Base-by-base conservation (phyloP, 2,113 vertebrate genomes). In the Engraulis encrasicolus region DNA sequence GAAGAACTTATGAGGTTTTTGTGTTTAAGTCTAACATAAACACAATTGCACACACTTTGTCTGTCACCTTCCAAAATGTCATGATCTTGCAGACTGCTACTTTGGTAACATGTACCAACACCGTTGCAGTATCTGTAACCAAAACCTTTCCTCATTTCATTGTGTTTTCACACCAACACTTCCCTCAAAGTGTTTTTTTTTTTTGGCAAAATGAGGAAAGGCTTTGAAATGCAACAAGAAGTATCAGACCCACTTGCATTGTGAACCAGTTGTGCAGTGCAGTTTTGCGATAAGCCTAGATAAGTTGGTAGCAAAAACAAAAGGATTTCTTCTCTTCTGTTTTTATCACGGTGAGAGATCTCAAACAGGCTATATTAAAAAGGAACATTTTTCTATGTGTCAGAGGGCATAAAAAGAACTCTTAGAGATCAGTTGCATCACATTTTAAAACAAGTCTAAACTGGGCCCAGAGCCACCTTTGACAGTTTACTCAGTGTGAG, bases 401-500 rank as follows among this genome's bases (percentile, higher is more conserved):
- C n/a, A n/a, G n/a, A n/a, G 66, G 27, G 34, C 14, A 5, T 18
- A 49, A 45, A 66, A 12, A 74, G n/a, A 12, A 38, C 17, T 6
- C 20, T 27, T n/a, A 40, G 6, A 36, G 77, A 78, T 78, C 81
- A 27, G 50, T 54, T 78, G 11, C 74, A 58, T 19, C 27, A 23
- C 37, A n/a, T 71, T 23, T 82, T 15, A 50, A 34, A 15, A 84
- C 37, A 78, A 5, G 18, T 83, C 7, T 82, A 77, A 84, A 52
- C 23, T 84, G 81, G 81, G 23, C 81, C 58, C 83, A 45, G 11
- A 34, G 7, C 38, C 79, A 34, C 20, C 66, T 81, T 2, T 34
- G 45, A 85, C 81, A 5, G 58, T 79, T 86, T 77, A 82, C n/a
- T 74, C 78, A 82, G 38, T 83, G 31, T 83, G 31, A 52, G 31